These are phyloP conservation scores for Yponomeuta plumbellus DNA, from an alignment of 2,888 invertebrate genomes.

Conservation along the genomic window DNA sequence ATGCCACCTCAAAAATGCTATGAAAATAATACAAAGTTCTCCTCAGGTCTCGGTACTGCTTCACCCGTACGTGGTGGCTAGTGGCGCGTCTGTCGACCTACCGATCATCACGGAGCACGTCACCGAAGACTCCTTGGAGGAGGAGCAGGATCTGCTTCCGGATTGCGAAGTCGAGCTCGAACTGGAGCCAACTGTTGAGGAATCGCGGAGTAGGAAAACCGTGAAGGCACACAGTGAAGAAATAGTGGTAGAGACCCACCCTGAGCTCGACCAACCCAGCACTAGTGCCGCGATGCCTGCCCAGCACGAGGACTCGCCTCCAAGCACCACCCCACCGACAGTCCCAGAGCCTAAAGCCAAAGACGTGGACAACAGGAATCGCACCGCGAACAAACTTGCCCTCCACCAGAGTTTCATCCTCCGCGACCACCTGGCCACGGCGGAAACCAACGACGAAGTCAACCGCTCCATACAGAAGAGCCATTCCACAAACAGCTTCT, in stretches of 20 bases:
- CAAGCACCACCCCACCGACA: slow-evolving; percentile 19
- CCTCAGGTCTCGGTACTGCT: slow-evolving; percentile 57
- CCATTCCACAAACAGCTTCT: slow-evolving; percentile 46
- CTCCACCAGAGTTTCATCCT: slow-evolving; percentile 49
- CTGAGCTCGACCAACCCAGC: neutral
- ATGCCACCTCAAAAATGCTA: neutral
- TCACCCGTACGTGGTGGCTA: slow-evolving; percentile 49
- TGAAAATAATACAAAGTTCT: neutral
- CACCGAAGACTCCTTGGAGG: slow-evolving; percentile 42
- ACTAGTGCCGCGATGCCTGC: neutral
- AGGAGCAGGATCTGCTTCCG: slow-evolving; percentile 32
- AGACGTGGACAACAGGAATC: slow-evolving; percentile 28
- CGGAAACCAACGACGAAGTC: slow-evolving; percentile 31
- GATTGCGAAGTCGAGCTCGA: slow-evolving; percentile 19
- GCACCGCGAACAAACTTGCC: slow-evolving; percentile 27
- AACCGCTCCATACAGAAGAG: slow-evolving; percentile 44
- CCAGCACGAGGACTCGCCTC: slow-evolving; percentile 16
- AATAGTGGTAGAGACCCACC: slow-evolving; percentile 27
- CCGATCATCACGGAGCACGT: slow-evolving; percentile 52
- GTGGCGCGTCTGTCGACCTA: slow-evolving; percentile 54
- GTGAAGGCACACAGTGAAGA: slow-evolving; percentile 45
- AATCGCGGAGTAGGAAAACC: neutral
- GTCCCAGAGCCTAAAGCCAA: slow-evolving; percentile 28
- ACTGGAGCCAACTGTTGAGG: neutral
- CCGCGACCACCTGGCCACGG: slow-evolving; percentile 25